These are phyloP conservation scores for Caenorhabditis sp. DNA, from an alignment of 2,888 invertebrate genomes.

Conservation along the genomic window DNA sequence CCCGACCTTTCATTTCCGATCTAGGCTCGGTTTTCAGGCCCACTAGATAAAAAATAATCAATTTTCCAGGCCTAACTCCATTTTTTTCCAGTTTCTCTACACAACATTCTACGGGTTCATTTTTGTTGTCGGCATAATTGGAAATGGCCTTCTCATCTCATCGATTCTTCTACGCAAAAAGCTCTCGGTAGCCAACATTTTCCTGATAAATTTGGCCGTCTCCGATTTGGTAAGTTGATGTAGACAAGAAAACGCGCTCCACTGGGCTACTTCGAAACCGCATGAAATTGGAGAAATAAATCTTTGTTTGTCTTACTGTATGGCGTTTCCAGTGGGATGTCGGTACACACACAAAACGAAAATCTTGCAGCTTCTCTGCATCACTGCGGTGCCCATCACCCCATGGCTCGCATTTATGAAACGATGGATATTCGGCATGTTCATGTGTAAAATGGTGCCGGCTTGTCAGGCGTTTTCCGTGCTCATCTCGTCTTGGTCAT, in stretches of 20 bases:
- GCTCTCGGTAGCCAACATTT: slow-evolving; percentile 78
- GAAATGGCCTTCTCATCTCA: slow-evolving; percentile 65
- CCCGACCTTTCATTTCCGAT: no score
- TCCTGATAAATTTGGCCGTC: slow-evolving; percentile 92
- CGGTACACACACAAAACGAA: background rate
- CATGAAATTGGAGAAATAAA: no score
- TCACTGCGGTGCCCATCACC: slow-evolving; percentile 94
- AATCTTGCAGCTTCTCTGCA: slow-evolving; percentile 79
- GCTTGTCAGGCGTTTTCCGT: slow-evolving; percentile 89
- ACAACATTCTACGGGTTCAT: slow-evolving; percentile 63
- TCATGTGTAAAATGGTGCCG: slow-evolving; percentile 89
- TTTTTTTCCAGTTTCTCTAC: slow-evolving; percentile 57
- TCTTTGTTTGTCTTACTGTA: no score
- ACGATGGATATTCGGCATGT: slow-evolving; percentile 89
- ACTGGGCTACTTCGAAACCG: no score
- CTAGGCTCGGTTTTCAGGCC: no score
- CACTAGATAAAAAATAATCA: no score
- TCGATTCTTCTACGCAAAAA: slow-evolving; percentile 61
- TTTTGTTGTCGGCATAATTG: slow-evolving; percentile 66
- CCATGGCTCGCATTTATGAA: slow-evolving; percentile 90
- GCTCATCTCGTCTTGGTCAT: slow-evolving; percentile 94
- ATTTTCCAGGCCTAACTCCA: no score
- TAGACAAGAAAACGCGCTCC: background rate
- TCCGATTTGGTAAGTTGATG: slow-evolving; percentile 79
- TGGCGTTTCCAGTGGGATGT: no score